phyloP scores from a whole-genome alignment of 2,888 invertebrate genomes.

The Arge pagana region DNA sequence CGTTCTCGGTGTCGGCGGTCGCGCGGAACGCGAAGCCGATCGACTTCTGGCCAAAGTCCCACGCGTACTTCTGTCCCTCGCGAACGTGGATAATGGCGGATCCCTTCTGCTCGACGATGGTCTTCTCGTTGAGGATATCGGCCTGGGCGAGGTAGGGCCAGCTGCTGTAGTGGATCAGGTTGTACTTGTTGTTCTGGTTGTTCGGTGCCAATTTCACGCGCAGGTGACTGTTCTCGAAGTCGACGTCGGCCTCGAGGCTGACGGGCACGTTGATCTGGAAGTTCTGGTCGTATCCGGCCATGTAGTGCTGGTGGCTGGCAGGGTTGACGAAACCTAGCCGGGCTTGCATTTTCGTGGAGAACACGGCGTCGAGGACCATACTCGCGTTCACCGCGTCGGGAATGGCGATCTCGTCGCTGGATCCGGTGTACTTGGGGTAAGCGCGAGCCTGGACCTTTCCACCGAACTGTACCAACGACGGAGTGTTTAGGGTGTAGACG shows the following conservation, averaged over 20 bases:
- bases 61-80: conserved; percentile 1
- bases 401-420: conserved; percentile 36
- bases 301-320: conserved; percentile 62
- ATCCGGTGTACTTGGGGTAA: conserved; percentile 45
- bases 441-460: conserved; percentile 60
- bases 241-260: conserved; percentile 57
- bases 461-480: conserved; percentile 61
- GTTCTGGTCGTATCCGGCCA: conserved; percentile 68
- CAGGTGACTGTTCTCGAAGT: conserved; percentile 59
- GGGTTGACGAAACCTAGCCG: conserved; percentile 70
- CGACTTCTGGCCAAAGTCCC: conserved; percentile 9
- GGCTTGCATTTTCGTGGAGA: conserved; percentile 64
- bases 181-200: conserved; percentile 60
- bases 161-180: conserved; percentile 65
- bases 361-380: conserved; percentile 60
- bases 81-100: not conserved
- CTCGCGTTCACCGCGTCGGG: conserved; percentile 57
- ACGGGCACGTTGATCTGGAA: conserved; percentile 65
- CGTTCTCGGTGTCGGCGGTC: not conserved
- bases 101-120: conserved; percentile 46
- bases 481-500: conserved; percentile 66
- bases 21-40: conserved; percentile 12
- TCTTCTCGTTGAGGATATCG: conserved; percentile 63
- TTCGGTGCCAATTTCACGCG: conserved; percentile 61
- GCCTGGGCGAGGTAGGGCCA: conserved; percentile 69